phyloP scores from a whole-genome alignment of 2,797 vertebrate species.

The Lepilemur septentrionalis region DNA sequence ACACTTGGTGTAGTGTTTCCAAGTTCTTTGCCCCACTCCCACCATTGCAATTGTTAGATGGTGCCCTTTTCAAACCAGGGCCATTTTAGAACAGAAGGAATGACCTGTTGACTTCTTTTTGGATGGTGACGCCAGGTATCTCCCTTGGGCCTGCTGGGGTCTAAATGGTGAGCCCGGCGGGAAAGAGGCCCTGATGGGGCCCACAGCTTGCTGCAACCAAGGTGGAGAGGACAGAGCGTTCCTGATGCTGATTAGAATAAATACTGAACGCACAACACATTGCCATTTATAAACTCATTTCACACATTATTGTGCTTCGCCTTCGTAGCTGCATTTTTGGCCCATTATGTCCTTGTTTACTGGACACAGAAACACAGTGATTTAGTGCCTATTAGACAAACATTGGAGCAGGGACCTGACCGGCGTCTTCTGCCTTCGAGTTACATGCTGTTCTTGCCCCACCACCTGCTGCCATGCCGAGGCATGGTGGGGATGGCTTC shows the following conservation, averaged over 20 bases:
- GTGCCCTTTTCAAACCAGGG: background rate
- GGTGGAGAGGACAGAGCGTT: background rate
- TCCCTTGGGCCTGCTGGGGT: background rate
- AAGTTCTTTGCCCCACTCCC: background rate
- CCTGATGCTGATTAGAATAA: background rate
- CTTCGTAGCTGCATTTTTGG: background rate
- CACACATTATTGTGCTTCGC: background rate
- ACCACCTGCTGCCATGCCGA: fast-evolving
- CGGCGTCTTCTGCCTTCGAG: background rate
- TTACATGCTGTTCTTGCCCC: background rate
- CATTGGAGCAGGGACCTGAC: background rate
- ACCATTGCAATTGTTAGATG: background rate
- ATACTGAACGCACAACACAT: background rate
- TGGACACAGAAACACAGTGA: background rate
- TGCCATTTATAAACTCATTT: background rate
- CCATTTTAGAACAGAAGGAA: background rate
- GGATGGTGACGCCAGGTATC: background rate
- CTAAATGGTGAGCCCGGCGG: background rate
- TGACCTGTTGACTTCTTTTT: background rate
- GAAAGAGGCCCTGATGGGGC: background rate
- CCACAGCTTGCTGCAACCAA: background rate
- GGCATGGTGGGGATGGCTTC: background rate
- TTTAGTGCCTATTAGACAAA: background rate
- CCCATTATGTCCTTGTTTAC: background rate
- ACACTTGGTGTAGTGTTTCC: background rate